phyloP scores from a whole-genome alignment of 2,888 invertebrate genomes.

The Stenichneumon culpator region DNA sequence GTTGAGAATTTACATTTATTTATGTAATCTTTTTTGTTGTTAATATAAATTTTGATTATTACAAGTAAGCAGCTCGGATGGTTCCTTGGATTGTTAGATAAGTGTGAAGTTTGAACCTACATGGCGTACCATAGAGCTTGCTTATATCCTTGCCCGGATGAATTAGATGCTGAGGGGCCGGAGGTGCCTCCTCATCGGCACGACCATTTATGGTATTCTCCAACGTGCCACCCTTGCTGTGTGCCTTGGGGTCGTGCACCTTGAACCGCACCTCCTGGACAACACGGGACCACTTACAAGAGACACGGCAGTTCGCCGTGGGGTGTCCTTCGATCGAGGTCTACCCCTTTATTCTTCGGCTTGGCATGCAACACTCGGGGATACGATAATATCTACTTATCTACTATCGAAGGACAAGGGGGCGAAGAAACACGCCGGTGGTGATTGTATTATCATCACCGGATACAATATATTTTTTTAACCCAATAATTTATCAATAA shows the following conservation, averaged over 20 bases:
- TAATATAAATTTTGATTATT: slow-evolving; percentile 55
- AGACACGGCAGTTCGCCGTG: slow-evolving; percentile 84
- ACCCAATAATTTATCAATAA: no score
- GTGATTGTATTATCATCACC: neutral
- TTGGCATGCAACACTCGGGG: slow-evolving; percentile 79
- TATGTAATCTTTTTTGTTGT: slow-evolving; percentile 29
- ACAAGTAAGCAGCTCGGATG: slow-evolving; percentile 72
- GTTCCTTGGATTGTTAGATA: slow-evolving; percentile 68
- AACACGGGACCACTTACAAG: slow-evolving; percentile 86
- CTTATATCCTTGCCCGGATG: slow-evolving; percentile 97
- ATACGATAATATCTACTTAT: slow-evolving; percentile 17
- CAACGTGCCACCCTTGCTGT: slow-evolving; percentile 96
- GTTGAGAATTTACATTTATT: slow-evolving; percentile 17
- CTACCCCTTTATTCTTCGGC: slow-evolving; percentile 79
- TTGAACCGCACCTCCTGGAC: slow-evolving; percentile 98
- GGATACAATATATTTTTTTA: neutral
- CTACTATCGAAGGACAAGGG: neutral
- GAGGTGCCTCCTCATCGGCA: slow-evolving; percentile 89
- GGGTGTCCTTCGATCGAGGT: slow-evolving; percentile 80
- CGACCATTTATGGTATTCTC: slow-evolving; percentile 96
- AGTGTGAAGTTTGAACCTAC: slow-evolving; percentile 70
- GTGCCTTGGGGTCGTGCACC: slow-evolving; percentile 97
- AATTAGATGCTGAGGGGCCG: slow-evolving; percentile 91
- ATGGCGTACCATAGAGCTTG: slow-evolving; percentile 90
- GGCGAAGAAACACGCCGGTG: neutral